Percentiles rank a stretch among this genome's conserved stretches.
These are phyloP conservation scores for Aporrectodea caliginosa DNA, from an alignment of 1,140 invertebrate genomes.

Conservation along the genomic window DNA sequence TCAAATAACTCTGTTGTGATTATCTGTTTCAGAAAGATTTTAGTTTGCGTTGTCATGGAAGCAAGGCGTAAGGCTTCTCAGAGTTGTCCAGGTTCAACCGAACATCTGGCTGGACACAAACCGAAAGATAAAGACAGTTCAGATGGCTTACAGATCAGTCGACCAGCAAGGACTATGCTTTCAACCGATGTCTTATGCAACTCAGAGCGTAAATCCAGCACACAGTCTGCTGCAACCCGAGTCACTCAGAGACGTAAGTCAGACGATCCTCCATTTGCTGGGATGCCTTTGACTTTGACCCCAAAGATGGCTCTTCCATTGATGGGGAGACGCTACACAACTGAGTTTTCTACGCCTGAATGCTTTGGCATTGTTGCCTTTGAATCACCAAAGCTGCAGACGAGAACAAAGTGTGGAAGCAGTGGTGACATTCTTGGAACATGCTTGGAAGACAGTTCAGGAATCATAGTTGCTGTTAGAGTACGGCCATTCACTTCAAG, in stretches of 20 bases:
- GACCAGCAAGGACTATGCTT: not conserved
- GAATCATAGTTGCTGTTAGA: constrained; percentile 62
- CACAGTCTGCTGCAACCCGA: not conserved
- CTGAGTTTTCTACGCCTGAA: constrained; percentile 42
- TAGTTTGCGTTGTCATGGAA: too few relatives aligned
- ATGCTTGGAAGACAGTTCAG: constrained; percentile 42
- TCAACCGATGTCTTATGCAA: not conserved
- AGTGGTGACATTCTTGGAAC: constrained; percentile 26
- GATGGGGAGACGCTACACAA: not conserved
- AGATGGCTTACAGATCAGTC: not conserved
- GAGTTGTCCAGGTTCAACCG: not conserved
- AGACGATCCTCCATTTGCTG: not conserved
- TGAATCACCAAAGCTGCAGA: constrained; percentile 36
- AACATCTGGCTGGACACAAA: not conserved
- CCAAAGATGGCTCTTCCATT: not conserved
- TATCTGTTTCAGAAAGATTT: too few relatives aligned
- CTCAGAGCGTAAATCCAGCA: not conserved
- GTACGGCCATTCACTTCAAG: constrained; percentile 62
- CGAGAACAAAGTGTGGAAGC: constrained; percentile 18
- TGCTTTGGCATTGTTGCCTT: constrained; percentile 47
- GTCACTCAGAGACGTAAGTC: not conserved
- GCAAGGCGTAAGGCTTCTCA: too few relatives aligned
- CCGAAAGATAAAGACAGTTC: not conserved
- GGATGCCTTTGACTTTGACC: not conserved
- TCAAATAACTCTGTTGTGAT: too few relatives aligned